These are phyloP conservation scores for Drosophila sucinea DNA, from an alignment of 1,140 invertebrate genomes.

Conservation along the genomic window DNA sequence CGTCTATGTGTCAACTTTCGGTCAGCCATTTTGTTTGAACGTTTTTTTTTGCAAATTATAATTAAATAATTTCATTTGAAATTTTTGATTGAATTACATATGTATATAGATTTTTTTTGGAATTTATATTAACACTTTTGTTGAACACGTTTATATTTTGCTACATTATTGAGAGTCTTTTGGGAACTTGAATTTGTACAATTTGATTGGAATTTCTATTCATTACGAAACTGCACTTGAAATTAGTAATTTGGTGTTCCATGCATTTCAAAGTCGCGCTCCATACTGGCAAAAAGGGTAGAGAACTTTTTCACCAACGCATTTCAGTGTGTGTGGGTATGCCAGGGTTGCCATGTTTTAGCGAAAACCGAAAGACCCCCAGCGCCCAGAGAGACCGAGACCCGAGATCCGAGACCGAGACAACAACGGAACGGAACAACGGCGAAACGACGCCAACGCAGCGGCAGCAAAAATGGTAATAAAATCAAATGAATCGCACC, in stretches of 20 bases:
- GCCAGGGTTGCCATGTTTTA: conserved; percentile 64
- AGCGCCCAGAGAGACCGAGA: conserved; percentile 32
- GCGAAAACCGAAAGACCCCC: conserved; percentile 45
- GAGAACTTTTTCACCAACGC: conserved; percentile 78
- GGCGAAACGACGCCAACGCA: conserved; percentile 40
- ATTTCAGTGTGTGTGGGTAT: conserved; percentile 18
- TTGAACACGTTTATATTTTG: not conserved
- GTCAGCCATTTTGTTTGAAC: not conserved
- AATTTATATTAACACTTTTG: not conserved
- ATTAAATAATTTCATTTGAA: not conserved
- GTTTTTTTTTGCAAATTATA: not conserved
- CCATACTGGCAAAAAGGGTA: conserved; percentile 81
- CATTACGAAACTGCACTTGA: conserved; percentile 30
- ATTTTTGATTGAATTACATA: not conserved
- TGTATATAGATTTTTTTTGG: not conserved
- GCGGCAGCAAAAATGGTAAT: conserved; percentile 67
- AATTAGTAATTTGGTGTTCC: conserved; percentile 35
- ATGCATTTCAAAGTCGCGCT: conserved; percentile 79
- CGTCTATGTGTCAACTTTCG: not conserved
- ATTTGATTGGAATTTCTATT: conserved; percentile 24
- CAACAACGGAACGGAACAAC: conserved; percentile 28
- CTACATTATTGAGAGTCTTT: not conserved
- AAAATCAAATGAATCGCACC: conserved; percentile 80
- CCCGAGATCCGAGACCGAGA: conserved; percentile 22
- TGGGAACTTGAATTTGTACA: conserved; percentile 16